Evolutionary conservation across 92 coral and sea anemone genomes (phyloP), one percentile per base, ranked within the genome.

Genomic region (Bergia sp.): DNA sequence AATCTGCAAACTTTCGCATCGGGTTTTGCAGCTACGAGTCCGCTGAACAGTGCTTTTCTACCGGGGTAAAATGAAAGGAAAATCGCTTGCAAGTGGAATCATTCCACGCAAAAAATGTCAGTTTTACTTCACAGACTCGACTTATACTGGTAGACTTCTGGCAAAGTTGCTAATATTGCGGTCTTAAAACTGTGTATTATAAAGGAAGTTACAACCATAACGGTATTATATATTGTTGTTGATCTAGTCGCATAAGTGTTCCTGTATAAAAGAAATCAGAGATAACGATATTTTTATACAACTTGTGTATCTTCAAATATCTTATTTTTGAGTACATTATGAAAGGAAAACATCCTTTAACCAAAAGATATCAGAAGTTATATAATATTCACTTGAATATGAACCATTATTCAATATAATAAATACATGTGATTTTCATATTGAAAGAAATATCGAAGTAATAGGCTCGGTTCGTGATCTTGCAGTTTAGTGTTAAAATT

Each of bases 391-490:
- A 81, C 74, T 57, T 57, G 85, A 55, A 57, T 53, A 61, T 39
- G 7, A 61, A 38, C 73, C 3, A 40, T 39, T 57, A 40, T 37
- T 77, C 47, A 55, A 81, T 81, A 81, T 81, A 81, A 55, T 37
- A 36, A 81, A 55, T 53, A 37, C 61, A 81, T 81, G 36, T 53
- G 44, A 38, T 36, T 81, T 81, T 81, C 85, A 81, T 58, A 81
- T 81, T 81, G 85, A 81, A 81, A 81, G 74, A 81, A 80, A 81
- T 81, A 41, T 50, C 66, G 23, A 81, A 81, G 71, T 81, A 81
- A 81, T 81, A 81, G 15, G 49, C n/a, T 57, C 36, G 57, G 61
- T 81, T 58, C 37, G 40, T 29, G 53, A 61, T 2, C 11, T 81
- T 76, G n/a, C 15, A 81, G 74, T 58, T 36, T 12, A 23, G 38